Percentiles rank a stretch among this genome's conserved stretches.
Conservation (phyloP, 2,888 invertebrate genomes). For the Altica lythri region DNA sequence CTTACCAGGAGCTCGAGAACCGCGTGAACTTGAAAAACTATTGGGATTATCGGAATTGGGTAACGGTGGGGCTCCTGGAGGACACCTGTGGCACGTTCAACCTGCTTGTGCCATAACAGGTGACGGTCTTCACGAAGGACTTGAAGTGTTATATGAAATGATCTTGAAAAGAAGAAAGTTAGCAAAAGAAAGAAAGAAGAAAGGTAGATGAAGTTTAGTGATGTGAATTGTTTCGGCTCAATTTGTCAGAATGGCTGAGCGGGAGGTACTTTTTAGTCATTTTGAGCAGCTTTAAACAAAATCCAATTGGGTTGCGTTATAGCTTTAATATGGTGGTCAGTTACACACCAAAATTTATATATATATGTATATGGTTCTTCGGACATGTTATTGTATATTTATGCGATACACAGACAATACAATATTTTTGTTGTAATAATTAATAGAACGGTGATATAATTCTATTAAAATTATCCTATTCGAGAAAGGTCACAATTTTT, state of each 20-base stretch:
- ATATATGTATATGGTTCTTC: too few species aligned
- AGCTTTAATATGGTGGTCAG: not conserved
- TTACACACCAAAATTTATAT: slow-evolving; percentile 1
- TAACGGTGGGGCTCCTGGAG: slow-evolving; percentile 57
- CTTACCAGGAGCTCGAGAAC: slow-evolving; percentile 86
- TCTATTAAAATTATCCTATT: not conserved
- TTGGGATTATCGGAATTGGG: slow-evolving; percentile 84
- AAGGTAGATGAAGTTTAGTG: slow-evolving; percentile 65
- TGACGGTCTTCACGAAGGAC: slow-evolving; percentile 93
- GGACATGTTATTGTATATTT: too few species aligned
- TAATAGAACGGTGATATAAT: slow-evolving; percentile 1
- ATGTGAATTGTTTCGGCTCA: slow-evolving; percentile 20
- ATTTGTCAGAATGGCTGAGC: slow-evolving; percentile 10
- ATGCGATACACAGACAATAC: too few species aligned
- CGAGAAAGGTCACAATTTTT: slow-evolving; percentile 5
- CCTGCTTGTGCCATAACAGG: slow-evolving; percentile 97
- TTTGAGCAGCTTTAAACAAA: slow-evolving; percentile 1
- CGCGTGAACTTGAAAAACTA: slow-evolving; percentile 84
- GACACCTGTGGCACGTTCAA: slow-evolving; percentile 84
- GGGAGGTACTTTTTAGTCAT: slow-evolving; percentile 4
- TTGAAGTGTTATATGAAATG: slow-evolving; percentile 94
- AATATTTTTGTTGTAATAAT: too few species aligned
- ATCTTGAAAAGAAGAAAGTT: slow-evolving; percentile 91
- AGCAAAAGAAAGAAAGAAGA: slow-evolving; percentile 83
- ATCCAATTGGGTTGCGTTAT: not conserved